Base-by-base conservation (phyloP, 2,888 invertebrate species). In the Drosophila kambysellisi region DNA sequence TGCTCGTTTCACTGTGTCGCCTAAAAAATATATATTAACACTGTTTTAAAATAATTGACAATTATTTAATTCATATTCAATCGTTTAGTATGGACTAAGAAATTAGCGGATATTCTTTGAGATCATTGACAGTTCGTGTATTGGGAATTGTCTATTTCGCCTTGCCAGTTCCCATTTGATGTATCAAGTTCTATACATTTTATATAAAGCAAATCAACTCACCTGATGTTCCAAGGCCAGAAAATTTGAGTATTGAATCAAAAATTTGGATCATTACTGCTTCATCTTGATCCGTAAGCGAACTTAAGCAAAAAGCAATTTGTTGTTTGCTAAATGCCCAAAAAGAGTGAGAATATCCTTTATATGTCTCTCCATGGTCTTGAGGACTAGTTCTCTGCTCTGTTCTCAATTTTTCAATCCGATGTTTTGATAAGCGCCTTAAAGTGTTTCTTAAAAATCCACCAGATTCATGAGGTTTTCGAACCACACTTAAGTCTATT, bases 301-400 rank as follows among this genome's bases (percentile, higher is more conserved):
- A 95, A 66, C 96, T 97, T 71, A 99, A 95, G 86, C 97, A 97
- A 93, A 98, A 98, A 3, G 96, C 95, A 65, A 98, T 94, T 9
- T 95, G 95, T 72, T 96, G 95, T 78, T 98, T 95, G 89, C 96
- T 96, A 94, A 98, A 99, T 50, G 97, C 96, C 98, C 98, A 99
- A 94, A 96, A 98, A 29, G 95, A 96, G 76, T 97, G 95, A 12
- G 97, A 96, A 93, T 96, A 98, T 61, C 97, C 97, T 93, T 97
- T 97, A 93, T 97, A 97, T 50, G 96, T 96, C 93, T 98, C 97
- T 29, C 97, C 96, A 63, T 96, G 95, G 72, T 96, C 95, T 82
- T 95, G 95, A 25, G 94, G 93, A n/a, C 94, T 93, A 66, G 94
- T 94, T 4, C 95, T 95, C 86, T 95, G 95, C 83, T 96, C 96